phyloP scores from a whole-genome alignment of 2,888 invertebrate genomes.

The Diarsia rubi region DNA sequence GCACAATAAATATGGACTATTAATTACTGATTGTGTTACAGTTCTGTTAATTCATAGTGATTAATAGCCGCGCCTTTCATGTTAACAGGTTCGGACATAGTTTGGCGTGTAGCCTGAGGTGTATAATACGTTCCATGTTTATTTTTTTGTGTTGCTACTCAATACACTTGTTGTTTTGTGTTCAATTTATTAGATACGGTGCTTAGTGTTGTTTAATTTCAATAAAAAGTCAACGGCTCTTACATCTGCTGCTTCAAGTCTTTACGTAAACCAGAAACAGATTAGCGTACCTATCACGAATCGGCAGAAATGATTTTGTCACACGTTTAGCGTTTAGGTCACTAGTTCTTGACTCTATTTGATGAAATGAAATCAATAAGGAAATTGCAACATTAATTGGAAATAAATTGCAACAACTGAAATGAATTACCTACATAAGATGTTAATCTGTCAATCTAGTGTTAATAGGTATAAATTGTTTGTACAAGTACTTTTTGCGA shows the following conservation, averaged over 20 bases:
- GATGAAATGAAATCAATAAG: slow-evolving; percentile 36
- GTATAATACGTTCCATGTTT: slow-evolving; percentile 46
- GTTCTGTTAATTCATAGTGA: slow-evolving; percentile 88
- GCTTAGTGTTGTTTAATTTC: slow-evolving; percentile 46
- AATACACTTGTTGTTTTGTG: slow-evolving; percentile 48
- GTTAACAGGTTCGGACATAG: slow-evolving; percentile 62
- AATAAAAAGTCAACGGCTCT: slow-evolving; percentile 36
- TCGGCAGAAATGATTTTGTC: slow-evolving; percentile 39
- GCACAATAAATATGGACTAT: slow-evolving; percentile 87
- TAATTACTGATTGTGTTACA: slow-evolving; percentile 89
- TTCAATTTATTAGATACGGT: slow-evolving; percentile 39
- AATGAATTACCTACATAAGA: slow-evolving; percentile 26
- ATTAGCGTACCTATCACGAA: slow-evolving; percentile 32
- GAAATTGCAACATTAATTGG: slow-evolving; percentile 36
- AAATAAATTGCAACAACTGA: slow-evolving; percentile 40
- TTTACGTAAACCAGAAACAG: slow-evolving; percentile 46
- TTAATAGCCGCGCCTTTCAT: slow-evolving; percentile 77
- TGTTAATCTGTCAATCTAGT: slow-evolving; percentile 43
- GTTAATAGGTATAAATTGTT: slow-evolving; percentile 40
- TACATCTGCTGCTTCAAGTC: slow-evolving; percentile 22
- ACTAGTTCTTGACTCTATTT: slow-evolving; percentile 32
- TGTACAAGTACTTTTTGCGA: slow-evolving; percentile 44
- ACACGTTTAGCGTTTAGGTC: slow-evolving; percentile 33
- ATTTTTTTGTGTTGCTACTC: slow-evolving; percentile 54
- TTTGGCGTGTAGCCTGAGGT: slow-evolving; percentile 51